Evolutionary conservation across 2,113 vertebrate species (phyloP).

Genomic region (Herpetotheres cachinnans): DNA sequence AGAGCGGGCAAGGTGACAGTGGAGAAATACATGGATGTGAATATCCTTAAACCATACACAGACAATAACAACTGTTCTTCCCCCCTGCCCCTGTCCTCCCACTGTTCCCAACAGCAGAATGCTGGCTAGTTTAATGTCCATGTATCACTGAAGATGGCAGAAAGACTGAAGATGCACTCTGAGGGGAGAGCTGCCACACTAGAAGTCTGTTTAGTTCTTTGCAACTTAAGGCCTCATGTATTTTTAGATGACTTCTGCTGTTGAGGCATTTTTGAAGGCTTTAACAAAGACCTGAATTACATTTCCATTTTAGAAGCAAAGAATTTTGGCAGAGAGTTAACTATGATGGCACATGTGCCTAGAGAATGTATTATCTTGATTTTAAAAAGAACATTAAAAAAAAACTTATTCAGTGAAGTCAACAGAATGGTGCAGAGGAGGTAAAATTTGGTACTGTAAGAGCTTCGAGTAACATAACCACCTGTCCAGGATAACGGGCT

Average conservation of each 20-base stretch:
- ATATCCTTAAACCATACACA: not conserved
- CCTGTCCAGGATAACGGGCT: not conserved
- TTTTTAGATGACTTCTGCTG: not conserved
- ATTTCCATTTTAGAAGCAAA: not conserved
- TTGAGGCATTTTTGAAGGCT: not conserved
- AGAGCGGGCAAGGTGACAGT: not conserved
- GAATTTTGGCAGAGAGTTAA: not conserved
- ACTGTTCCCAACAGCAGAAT: not conserved
- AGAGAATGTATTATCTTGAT: not conserved
- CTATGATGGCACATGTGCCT: rapidly evolving
- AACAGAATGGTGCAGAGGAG: not conserved
- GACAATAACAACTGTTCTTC: not conserved
- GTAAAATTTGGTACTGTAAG: not conserved
- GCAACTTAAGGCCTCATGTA: not conserved
- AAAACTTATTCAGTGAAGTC: not conserved
- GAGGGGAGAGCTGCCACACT: not conserved
- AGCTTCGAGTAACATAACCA: not conserved
- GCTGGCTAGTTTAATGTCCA: not conserved
- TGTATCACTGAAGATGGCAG: not conserved
- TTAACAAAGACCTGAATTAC: not conserved
- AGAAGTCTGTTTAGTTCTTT: not conserved
- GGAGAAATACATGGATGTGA: not conserved
- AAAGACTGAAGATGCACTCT: not conserved
- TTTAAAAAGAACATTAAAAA: no score
- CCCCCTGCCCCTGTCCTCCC: no score